These are phyloP conservation scores for Crematogaster levior DNA, from an alignment of 2,888 invertebrate genomes.

Conservation along the genomic window DNA sequence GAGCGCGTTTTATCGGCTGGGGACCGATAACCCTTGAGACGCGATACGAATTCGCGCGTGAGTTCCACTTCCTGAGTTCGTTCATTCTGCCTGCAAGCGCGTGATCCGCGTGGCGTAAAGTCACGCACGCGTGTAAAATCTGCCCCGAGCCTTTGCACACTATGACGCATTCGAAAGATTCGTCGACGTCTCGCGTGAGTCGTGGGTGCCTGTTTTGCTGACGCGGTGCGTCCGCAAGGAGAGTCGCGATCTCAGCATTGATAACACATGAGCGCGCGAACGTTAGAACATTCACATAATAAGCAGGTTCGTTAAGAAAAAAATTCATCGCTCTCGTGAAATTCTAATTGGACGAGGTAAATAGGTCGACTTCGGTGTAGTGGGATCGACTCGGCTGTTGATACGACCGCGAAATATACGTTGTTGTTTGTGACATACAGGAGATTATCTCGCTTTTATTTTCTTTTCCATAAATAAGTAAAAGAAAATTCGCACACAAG, in stretches of 20 bases:
- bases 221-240: background rate
- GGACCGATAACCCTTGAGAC: constrained; percentile 49
- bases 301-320: background rate
- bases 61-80: constrained; percentile 47
- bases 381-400: background rate
- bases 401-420: background rate
- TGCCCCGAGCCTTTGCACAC: constrained; percentile 31
- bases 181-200: constrained; percentile 35
- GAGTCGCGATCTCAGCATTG: background rate
- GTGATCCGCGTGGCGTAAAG: constrained; percentile 32
- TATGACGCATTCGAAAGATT: constrained; percentile 54
- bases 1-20: constrained; percentile 44
- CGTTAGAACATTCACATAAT: background rate
- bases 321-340: background rate
- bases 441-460: background rate
- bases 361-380: background rate
- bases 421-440: background rate
- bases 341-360: background rate
- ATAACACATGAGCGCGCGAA: background rate
- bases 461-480: background rate
- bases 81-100: background rate
- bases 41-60: background rate
- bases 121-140: constrained; percentile 61
- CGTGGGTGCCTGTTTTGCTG: background rate
- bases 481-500: background rate